Conservation (phyloP, 1,140 invertebrate genomes). For the Lysiphlebus fabarum region DNA sequence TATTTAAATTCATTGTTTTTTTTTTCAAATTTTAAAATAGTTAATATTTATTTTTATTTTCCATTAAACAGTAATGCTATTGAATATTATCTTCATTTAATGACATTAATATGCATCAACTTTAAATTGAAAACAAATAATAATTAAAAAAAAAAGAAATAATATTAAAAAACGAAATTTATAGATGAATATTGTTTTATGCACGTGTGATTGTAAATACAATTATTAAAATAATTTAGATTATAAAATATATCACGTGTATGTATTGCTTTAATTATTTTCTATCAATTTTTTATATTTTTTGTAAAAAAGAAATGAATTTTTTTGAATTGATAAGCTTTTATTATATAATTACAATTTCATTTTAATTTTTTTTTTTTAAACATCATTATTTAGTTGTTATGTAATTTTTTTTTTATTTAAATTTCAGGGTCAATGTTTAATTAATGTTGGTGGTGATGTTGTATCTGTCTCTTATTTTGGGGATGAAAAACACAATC, state of each 20-base stretch:
- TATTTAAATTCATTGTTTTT: too few relatives aligned
- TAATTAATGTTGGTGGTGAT: constrained; percentile 93
- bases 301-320: too few relatives aligned
- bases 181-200: constrained; percentile 22
- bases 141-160: not conserved
- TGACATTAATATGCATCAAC: too few relatives aligned
- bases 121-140: not conserved
- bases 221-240: not conserved
- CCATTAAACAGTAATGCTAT: too few relatives aligned
- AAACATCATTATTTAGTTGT: not conserved
- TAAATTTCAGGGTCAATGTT: constrained; percentile 77
- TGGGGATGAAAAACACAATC: constrained; percentile 45
- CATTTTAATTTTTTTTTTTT: too few relatives aligned
- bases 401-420: constrained; percentile 15
- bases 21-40: too few relatives aligned
- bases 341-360: too few relatives aligned
- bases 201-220: constrained; percentile 6
- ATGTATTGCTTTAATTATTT: not conserved
- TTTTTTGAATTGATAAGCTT: too few relatives aligned
- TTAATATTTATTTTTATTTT: too few relatives aligned
- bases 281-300: not conserved
- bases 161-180: not conserved
- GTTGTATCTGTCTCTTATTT: constrained; percentile 72
- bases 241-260: not conserved
- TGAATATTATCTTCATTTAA: too few relatives aligned